Base-by-base conservation (phyloP, 1,140 invertebrate genomes). In the Drosophila trapezifrons region DNA sequence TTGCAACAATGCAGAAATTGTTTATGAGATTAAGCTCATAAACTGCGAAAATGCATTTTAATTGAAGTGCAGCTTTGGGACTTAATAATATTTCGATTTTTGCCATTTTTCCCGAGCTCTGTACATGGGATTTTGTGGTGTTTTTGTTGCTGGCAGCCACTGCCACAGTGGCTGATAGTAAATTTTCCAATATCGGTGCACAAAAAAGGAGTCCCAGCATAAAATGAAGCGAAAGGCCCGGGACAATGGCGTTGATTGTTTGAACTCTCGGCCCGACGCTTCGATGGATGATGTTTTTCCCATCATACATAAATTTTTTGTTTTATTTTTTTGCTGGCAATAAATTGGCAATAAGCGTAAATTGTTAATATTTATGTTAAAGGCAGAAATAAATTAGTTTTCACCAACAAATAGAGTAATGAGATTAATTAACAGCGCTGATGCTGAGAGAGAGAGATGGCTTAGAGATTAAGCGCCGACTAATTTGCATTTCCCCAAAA, bases 1-100 rank as follows among this genome's bases (percentile, higher is more conserved):
- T 67, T 66, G 76, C 78, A 86, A 90, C 85, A 90, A 90, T 90
- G 58, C 86, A 54, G 46, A 84, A 90, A 90, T 90, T 90, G 85
- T 90, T 90, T 90, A 90, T 85, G 85, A 90, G 85, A 90, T 90
- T 90, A 82, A 90, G 76, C 87, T 74, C 86, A 80, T 90, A 90
- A 90, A 90, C 62, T 90, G 87, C 35, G 76, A 90, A 90, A 90
- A 90, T 90, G 87, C 86, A 90, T 90, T 90, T 90, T 90, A 90
- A 90, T 90, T 90, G 86, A 90, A 90, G 86, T 90, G 87, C 78
- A 90, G 87, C 86, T 87, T 83, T 86, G 86, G 86, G 86, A 90
- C 80, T 86, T 87, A 69, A 87, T 87, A 87, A 84, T 84, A 75
- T 56, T 69, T 60, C 62, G 43, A 63, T 51, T 57, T 75, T 63